Conservation (phyloP, 2,797 vertebrate species). For the Phoeniculus purpureus region DNA sequence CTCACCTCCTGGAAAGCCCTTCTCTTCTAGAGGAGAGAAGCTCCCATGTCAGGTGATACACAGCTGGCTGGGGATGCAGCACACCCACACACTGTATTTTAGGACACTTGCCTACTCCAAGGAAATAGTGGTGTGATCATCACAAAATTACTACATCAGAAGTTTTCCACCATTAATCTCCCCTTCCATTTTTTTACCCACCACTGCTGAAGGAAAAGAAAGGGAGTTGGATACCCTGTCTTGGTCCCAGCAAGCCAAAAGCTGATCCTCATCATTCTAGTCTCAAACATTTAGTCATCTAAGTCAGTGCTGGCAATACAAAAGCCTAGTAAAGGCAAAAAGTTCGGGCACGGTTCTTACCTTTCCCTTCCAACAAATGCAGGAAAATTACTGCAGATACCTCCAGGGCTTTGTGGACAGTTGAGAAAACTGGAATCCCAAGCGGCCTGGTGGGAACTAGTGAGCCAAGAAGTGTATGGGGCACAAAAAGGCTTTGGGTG, state of each 20-base stretch:
- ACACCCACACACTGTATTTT: not conserved
- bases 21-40: not conserved
- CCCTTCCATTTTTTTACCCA: not conserved
- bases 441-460: not conserved
- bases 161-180: not conserved
- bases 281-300: not conserved
- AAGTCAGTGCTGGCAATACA: not conserved
- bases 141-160: not conserved
- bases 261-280: not conserved
- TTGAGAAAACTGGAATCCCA: not conserved
- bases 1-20: not conserved
- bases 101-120: not conserved
- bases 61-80: not conserved
- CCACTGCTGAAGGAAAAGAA: slow-evolving; percentile 1
- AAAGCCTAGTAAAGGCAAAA: not conserved
- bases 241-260: slow-evolving; percentile 17
- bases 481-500: not conserved
- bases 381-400: not conserved
- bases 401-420: not conserved
- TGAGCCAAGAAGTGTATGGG: not conserved
- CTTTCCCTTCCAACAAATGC: not conserved
- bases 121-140: not conserved
- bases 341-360: not conserved
- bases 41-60: not conserved
- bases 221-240: not conserved